Base-by-base conservation (phyloP, 2,797 vertebrate genomes). In the Sebastes iracundus region DNA sequence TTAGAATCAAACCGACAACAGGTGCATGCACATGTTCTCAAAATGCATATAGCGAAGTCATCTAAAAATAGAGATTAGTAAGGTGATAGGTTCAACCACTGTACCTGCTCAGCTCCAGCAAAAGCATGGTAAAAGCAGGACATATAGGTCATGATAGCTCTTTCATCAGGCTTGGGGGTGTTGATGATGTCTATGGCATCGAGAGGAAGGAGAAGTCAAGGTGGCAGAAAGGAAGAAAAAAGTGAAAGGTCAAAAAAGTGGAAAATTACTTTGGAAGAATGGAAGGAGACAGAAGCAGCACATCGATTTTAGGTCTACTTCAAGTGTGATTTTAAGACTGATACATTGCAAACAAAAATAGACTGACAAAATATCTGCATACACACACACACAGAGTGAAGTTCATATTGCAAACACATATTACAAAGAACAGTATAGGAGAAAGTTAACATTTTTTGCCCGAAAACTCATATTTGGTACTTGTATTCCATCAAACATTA, bases 81-180 rank as follows among this genome's bases (percentile, higher is more conserved):
- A 38, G 1, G 13, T 11, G 16, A 30, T 12, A 49, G 33, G 49
- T 77, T 53, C 2, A 67, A 79, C 69, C 13, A 22, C 59, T 83
- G 35, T 97, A 99, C 98, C 98, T 99, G 98, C 94, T 99, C 98
- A 62, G 99, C 99, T 94, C 99, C 99, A 94, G 99, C 98, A 92
- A 99, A 99, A 85, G 98, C 98, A 79, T 99, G 99, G 93, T 99
- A 99, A 95, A 99, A 99, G 94, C 98, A 99, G 92, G 99, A 99
- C 56, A 99, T 97, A 49, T 99, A 99, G 86, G 99, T 99, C 98
- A 99, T 99, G 93, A 99, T 98, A 70, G 99, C 99, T 96, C 98
- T 97, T 93, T 99, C 98, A 80, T 99, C 99, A 0, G 99, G 99
- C 92, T 99, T 99, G 77, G 99, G 98, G 84, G 99, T 99, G 93